These are phyloP conservation scores for Hypercompe scribonia DNA, from an alignment of 2,888 invertebrate genomes.

Conservation along the genomic window DNA sequence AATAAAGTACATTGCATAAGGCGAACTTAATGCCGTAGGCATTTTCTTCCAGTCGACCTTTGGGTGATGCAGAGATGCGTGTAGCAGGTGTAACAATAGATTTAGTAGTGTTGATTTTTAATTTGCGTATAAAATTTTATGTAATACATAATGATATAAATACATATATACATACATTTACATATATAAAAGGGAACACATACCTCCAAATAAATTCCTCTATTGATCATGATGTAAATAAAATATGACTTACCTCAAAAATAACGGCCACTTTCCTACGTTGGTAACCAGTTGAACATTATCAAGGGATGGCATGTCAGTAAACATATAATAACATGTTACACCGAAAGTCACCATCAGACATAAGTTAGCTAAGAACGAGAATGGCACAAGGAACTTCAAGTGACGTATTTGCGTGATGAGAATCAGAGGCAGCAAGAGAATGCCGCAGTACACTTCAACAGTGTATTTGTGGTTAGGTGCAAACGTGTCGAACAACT, in stretches of 20 bases:
- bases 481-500: slow-evolving; percentile 82
- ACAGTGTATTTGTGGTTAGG: slow-evolving; percentile 79
- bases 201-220: too few species aligned
- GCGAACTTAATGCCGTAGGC: too few species aligned
- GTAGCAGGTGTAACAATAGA: too few species aligned
- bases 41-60: too few species aligned
- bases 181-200: too few species aligned
- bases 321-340: slow-evolving; percentile 93
- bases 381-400: slow-evolving; percentile 95
- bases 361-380: slow-evolving; percentile 93
- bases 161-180: too few species aligned
- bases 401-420: slow-evolving; percentile 90
- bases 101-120: too few species aligned
- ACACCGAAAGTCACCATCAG: slow-evolving; percentile 92
- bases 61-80: too few species aligned
- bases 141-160: too few species aligned
- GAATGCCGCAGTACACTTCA: slow-evolving; percentile 88
- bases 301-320: slow-evolving; percentile 65
- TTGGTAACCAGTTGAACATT: slow-evolving; percentile 74
- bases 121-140: too few species aligned
- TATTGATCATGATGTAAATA: too few species aligned
- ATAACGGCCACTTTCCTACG: slow-evolving; percentile 90
- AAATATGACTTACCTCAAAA: slow-evolving; percentile 87
- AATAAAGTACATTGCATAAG: too few species aligned
- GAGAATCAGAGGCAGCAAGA: slow-evolving; percentile 89